Evolutionary conservation across 2,797 vertebrate genomes (phyloP), one percentile per base, ranked within the genome.

Genomic region (Enteromius afrohamiltoni): DNA sequence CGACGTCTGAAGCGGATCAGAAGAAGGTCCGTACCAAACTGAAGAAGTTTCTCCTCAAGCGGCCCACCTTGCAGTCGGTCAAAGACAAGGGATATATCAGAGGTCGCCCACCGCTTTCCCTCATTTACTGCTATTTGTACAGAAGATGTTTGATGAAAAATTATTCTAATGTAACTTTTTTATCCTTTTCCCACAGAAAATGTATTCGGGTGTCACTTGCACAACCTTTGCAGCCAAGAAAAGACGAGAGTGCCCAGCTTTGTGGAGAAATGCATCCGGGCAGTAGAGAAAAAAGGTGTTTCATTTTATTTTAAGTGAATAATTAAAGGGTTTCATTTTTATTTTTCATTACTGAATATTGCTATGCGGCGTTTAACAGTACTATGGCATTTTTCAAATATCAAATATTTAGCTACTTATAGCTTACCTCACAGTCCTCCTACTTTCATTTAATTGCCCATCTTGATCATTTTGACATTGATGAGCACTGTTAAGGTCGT

Each of bases 41-140:
- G 68, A 96, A 93, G 88, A 99, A 96, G 91, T 97, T 99, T 90
- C 95, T 99, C 19, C 94, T 95, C 91, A 95, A 95, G 82, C 93
- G 97, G 1, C 98, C 97, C 1, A 97, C 97, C 0, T 88, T 98
- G 89, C 97, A 99, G 91, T 95, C 96, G 0, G 95, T 99, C 87
- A 95, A 97, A 29, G 97, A 99, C 64, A 96, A 95, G 86, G 98
- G 97, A 75, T 99, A 99, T 94, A 97, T 98, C 90, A 92, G 90
- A 91, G 95, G 95, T 96, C 90, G 37, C 53, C 17, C 1, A 4
- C 19, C 9, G 3, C 73, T 21, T 9, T 23, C 14, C 9, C 67
- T 29, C 40, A 47, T 83, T 45, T 55, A 26, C 21, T 40, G 1
- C 69, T 70, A 19, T 9, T 58, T 19, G 5, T 0, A 40, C 31